A percentile compares a stretch with the other conserved stretches of the same genome.
Conservation (phyloP, 2,113 vertebrate genomes). For the Ceyx cyanopectus region DNA sequence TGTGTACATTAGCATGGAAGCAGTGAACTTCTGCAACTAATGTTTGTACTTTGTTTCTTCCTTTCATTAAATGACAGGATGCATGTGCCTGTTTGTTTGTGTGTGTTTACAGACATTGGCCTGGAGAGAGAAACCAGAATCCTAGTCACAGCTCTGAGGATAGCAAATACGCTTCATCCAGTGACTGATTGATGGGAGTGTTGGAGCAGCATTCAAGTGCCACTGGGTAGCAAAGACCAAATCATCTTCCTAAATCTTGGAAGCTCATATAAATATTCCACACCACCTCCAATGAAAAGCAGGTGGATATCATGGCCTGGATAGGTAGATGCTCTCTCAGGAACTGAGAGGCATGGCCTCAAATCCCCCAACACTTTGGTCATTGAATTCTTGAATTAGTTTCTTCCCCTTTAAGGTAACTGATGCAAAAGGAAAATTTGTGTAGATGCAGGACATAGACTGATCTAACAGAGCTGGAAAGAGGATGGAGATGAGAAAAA, state of each 20-base stretch:
- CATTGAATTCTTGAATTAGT: neutral
- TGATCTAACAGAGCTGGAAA: neutral
- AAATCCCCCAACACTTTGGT: neutral
- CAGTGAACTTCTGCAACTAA: neutral
- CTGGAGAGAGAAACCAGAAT: neutral
- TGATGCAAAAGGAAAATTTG: neutral
- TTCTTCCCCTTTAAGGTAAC: neutral
- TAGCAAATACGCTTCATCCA: neutral
- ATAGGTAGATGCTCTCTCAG: neutral
- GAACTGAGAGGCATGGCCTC: neutral
- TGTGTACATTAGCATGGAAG: neutral
- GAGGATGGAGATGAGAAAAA: neutral
- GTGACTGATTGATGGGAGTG: neutral
- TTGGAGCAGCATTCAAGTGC: neutral
- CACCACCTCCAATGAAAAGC: neutral
- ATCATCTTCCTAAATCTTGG: neutral
- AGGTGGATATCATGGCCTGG: neutral
- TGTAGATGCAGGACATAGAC: neutral
- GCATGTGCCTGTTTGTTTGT: neutral
- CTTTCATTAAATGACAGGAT: neutral
- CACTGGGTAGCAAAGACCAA: neutral
- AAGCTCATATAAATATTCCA: neutral
- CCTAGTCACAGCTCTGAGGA: neutral
- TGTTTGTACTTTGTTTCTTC: neutral
- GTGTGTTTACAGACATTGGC: neutral